Evolutionary conservation across 2,797 vertebrate genomes (phyloP).

Genomic region (Vespertilio murinus): DNA sequence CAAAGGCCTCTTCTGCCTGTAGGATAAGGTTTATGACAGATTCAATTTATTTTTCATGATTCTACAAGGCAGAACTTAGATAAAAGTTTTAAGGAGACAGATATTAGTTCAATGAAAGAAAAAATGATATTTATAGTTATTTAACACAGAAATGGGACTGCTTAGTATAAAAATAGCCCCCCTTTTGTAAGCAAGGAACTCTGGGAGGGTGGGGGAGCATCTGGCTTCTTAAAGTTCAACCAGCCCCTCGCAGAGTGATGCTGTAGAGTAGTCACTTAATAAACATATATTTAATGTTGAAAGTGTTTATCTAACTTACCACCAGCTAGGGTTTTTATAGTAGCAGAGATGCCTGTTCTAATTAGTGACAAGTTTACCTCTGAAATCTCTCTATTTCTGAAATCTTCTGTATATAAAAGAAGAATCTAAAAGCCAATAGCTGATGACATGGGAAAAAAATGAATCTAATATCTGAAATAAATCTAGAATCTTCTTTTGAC

Average conservation of each 20-base stretch:
- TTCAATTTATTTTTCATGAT: slow-evolving; percentile 3
- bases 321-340: background rate
- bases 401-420: background rate
- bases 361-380: background rate
- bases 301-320: slow-evolving; percentile 5
- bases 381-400: slow-evolving; percentile 4
- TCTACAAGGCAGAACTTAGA: background rate
- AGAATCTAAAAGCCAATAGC: background rate
- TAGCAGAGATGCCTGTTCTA: background rate
- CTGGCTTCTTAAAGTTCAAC: background rate
- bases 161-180: background rate
- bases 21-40: background rate
- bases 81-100: slow-evolving; percentile 35
- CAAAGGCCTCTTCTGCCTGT: background rate
- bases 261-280: background rate
- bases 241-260: background rate
- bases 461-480: background rate
- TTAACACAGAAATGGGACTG: background rate
- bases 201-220: background rate
- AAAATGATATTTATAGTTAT: background rate
- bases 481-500: background rate
- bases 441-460: background rate
- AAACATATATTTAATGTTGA: background rate
- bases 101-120: slow-evolving; percentile 1
- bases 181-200: background rate